These are phyloP conservation scores for Adelges cooleyi DNA, from an alignment of 1,140 invertebrate genomes.

Conservation along the genomic window DNA sequence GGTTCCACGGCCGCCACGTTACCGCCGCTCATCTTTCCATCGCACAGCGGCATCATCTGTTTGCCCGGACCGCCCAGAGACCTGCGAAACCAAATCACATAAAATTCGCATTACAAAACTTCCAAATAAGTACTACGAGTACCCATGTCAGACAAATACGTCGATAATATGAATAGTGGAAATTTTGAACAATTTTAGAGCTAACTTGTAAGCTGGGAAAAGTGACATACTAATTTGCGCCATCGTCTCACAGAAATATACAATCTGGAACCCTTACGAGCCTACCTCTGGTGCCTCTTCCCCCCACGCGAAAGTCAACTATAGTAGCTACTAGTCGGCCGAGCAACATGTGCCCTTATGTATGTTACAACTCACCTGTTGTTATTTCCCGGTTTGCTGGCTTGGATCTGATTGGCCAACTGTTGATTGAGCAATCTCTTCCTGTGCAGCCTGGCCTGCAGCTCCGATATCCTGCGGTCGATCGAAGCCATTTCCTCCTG, in stretches of 20 bases:
- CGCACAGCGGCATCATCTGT: constrained; percentile 12
- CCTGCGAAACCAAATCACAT: too few species aligned
- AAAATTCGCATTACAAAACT: too few species aligned
- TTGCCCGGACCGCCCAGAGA: background rate
- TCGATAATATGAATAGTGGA: too few species aligned
- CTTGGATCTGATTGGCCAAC: constrained; percentile 58
- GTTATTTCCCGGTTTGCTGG: constrained; percentile 36
- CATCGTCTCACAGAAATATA: too few species aligned
- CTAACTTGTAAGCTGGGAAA: too few species aligned
- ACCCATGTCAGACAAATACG: too few species aligned
- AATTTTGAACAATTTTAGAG: too few species aligned
- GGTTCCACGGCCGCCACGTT: constrained; percentile 27
- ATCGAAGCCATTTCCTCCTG: constrained; percentile 84
- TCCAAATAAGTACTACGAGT: too few species aligned
- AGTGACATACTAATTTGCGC: too few species aligned
- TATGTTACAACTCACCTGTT: background rate
- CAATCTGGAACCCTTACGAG: too few species aligned
- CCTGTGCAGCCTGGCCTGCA: constrained; percentile 77
- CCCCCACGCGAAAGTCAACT: too few species aligned
- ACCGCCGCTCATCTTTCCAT: constrained; percentile 1
- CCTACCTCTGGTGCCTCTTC: too few species aligned
- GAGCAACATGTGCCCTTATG: background rate
- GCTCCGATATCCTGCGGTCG: constrained; percentile 82
- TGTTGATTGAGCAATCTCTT: constrained; percentile 78
- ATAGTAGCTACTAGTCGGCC: background rate